Base-by-base conservation (phyloP, 2,113 vertebrate genomes). In the Pterocles burchelli region DNA sequence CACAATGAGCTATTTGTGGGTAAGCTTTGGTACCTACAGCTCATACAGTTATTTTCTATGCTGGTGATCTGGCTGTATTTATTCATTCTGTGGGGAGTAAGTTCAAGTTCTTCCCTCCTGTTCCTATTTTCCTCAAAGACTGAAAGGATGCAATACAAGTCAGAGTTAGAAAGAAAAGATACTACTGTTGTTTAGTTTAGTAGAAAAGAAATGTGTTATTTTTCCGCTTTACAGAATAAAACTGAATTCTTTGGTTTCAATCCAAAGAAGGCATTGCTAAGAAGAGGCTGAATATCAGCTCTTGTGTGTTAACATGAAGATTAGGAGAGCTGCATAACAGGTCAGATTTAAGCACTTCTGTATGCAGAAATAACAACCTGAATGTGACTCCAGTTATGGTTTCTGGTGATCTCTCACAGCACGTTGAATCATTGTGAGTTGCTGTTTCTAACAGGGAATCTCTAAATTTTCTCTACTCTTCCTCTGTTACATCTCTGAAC, bases 1-100 rank as follows among this genome's bases (percentile, higher is more conserved):
- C 82, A 95, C 68, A 68, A 45, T 48, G 68, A 86, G 76, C 75
- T 95, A 88, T 93, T 90, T 92, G 59, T 91, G 93, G 68, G 70
- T 81, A 81, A 72, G 91, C 26, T 87, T 91, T 89, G 61, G 72
- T 92, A 90, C 80, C 51, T n/a, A 67, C 65, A 86, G 70, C 52
- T 91, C 17, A 41, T 31, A 54, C 26, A 84, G 61, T 71, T 88
- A 71, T 78, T 94, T 95, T 91, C 65, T 52, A 33, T 88, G 67
- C 55, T 80, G 45, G 43, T 63, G 34, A 36, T 74, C 88, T 94
- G 55, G 8, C 73, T 90, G n/a, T 68, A 54, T 76, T 82, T 85
- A 66, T 75, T 79, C 2, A 0, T 85, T 83, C n/a, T 77, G 19
- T 63, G 38, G 38, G 48, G 31, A 93, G 13, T 43, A 31, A 59